Evolutionary conservation across 2,113 vertebrate species (phyloP).

Genomic region (Syngnathus typhle): DNA sequence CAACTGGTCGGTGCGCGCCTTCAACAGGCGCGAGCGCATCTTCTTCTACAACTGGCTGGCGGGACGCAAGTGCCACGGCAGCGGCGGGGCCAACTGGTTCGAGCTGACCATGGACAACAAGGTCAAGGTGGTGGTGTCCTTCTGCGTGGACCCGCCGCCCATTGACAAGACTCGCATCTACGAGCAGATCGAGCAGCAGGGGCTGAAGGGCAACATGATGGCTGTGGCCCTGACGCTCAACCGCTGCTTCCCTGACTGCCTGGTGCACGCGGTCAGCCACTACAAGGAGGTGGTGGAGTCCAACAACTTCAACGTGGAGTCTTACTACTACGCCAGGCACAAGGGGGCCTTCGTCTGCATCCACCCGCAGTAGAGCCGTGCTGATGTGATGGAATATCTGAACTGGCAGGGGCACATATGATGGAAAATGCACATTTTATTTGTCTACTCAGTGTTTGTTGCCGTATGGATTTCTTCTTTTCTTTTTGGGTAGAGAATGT

Average conservation of each 20-base stretch:
- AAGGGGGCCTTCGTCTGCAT: constrained; percentile 67
- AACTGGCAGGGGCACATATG: neutral
- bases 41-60: constrained; percentile 76
- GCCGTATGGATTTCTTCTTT: too few species aligned
- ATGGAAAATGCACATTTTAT: neutral
- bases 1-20: constrained; percentile 70
- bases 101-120: constrained; percentile 68
- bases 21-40: constrained; percentile 56
- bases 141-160: constrained; percentile 62
- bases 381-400: too few species aligned
- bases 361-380: constrained; percentile 63
- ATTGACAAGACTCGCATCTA: constrained; percentile 66
- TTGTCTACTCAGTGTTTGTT: neutral
- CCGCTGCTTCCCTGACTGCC: constrained; percentile 59
- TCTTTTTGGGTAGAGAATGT: too few species aligned
- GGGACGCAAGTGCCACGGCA: constrained; percentile 71
- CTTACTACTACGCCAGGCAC: constrained; percentile 67
- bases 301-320: constrained; percentile 72
- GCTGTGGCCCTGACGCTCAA: constrained; percentile 56
- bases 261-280: constrained; percentile 71
- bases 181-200: constrained; percentile 63
- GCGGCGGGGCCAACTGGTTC: constrained; percentile 66
- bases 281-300: constrained; percentile 70
- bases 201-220: constrained; percentile 69
- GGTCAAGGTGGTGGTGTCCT: constrained; percentile 70